phyloP scores from a whole-genome alignment of 53 echinoderm and acorn worm species.

The Paracentrotus lividus region DNA sequence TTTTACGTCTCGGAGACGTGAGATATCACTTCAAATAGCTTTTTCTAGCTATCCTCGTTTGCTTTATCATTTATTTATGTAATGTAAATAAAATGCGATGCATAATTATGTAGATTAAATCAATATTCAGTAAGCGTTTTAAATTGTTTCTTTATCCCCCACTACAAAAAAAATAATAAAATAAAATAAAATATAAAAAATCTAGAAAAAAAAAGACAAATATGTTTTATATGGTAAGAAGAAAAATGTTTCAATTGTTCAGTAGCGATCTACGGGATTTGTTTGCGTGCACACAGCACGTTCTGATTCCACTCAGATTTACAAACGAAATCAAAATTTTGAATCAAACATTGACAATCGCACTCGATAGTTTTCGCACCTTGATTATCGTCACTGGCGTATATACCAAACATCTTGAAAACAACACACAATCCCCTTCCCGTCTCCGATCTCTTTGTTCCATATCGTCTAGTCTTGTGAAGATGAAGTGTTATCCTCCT shows the following conservation, averaged over 20 bases:
- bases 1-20: too few relatives aligned
- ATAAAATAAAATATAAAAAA: too few relatives aligned
- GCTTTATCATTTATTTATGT: too few relatives aligned
- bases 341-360: not conserved
- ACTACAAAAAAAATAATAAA: too few relatives aligned
- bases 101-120: too few relatives aligned
- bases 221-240: too few relatives aligned
- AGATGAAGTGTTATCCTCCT: constrained; percentile 18
- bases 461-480: not conserved
- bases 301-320: not conserved
- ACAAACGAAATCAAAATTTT: not conserved
- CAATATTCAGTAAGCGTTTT: too few relatives aligned
- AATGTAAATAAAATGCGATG: too few relatives aligned
- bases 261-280: not conserved
- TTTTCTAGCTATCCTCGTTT: too few relatives aligned
- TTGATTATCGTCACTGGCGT: not conserved
- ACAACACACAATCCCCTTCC: not conserved
- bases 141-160: too few relatives aligned
- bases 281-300: not conserved
- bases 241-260: not conserved
- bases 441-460: not conserved
- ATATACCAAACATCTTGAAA: not conserved
- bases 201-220: too few relatives aligned
- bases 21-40: too few relatives aligned
- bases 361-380: not conserved